Evolutionary conservation across 2,113 vertebrate genomes (phyloP).

Genomic region (Oryzias celebensis): DNA sequence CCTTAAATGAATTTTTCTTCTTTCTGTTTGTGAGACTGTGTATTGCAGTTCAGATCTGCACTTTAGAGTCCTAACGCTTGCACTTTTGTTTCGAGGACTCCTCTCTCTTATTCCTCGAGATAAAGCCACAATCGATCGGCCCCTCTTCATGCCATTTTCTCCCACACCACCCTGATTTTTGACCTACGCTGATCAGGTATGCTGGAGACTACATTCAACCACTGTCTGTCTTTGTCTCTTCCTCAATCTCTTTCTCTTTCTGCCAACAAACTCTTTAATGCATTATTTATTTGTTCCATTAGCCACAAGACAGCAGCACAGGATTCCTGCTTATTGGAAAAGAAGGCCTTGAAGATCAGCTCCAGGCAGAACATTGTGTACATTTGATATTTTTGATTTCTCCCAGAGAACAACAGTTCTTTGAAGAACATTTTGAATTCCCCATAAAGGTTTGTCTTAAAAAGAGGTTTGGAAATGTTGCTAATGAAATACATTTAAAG

Average conservation of each 20-base stretch:
- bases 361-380: conserved; percentile 16
- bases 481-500: conserved; percentile 1
- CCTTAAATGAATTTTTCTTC: conserved; percentile 36
- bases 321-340: conserved; percentile 22
- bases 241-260: background rate
- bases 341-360: conserved; percentile 21
- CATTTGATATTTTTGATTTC: conserved; percentile 25
- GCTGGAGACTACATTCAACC: conserved; percentile 13
- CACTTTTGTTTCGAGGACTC: conserved; percentile 20
- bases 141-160: conserved; percentile 10
- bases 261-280: conserved; percentile 32
- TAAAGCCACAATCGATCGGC: conserved; percentile 40
- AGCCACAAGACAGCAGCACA: conserved; percentile 15
- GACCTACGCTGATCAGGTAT: conserved; percentile 20
- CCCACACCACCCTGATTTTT: conserved; percentile 2
- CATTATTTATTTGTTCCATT: conserved; percentile 58
- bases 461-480: background rate
- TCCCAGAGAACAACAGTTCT: conserved; percentile 18
- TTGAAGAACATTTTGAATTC: conserved; percentile 12
- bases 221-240: conserved; percentile 13
- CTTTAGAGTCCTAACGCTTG: conserved; percentile 19
- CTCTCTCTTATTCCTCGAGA: conserved; percentile 24
- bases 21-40: conserved; percentile 25
- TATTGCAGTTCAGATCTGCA: conserved; percentile 23
- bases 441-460: conserved; percentile 11